Evolutionary conservation across 1,140 invertebrate species (phyloP).

Genomic region (Dendroctonus ponderosae): DNA sequence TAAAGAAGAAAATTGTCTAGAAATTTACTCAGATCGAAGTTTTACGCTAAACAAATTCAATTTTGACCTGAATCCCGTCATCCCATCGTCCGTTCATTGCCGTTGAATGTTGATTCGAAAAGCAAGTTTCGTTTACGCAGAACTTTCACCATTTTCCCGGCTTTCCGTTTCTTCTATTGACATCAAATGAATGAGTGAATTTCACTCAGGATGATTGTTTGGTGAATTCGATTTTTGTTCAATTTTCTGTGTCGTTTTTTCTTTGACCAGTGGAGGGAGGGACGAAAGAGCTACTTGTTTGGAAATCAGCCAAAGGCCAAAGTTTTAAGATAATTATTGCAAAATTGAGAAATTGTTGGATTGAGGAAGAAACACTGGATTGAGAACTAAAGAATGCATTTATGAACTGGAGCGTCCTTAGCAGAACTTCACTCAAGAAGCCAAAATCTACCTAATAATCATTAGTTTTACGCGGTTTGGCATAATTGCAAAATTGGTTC

Average conservation of each 20-base stretch:
- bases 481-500: no score
- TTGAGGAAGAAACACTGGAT: no score
- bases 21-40: not conserved
- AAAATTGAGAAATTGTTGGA: not conserved
- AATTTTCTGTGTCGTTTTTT: not conserved
- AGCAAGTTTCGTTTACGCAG: slow-evolving; percentile 7
- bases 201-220: not conserved
- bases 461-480: no score
- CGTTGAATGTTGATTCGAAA: slow-evolving; percentile 4
- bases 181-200: not conserved
- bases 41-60: not conserved
- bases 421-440: no score
- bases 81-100: slow-evolving; percentile 1
- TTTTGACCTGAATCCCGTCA: no score
- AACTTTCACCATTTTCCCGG: slow-evolving; percentile 3
- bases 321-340: not conserved
- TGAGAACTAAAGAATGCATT: no score
- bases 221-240: not conserved
- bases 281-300: not conserved
- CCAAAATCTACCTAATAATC: no score
- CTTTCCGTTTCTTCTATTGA: not conserved
- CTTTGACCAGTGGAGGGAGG: not conserved
- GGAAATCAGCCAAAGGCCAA: not conserved
- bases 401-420: no score
- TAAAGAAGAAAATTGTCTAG: not conserved